Percentiles rank a stretch among this genome's conserved stretches.
Evolutionary conservation across 2,113 vertebrate genomes (phyloP).

Genomic region (Myrmecobius fasciatus): DNA sequence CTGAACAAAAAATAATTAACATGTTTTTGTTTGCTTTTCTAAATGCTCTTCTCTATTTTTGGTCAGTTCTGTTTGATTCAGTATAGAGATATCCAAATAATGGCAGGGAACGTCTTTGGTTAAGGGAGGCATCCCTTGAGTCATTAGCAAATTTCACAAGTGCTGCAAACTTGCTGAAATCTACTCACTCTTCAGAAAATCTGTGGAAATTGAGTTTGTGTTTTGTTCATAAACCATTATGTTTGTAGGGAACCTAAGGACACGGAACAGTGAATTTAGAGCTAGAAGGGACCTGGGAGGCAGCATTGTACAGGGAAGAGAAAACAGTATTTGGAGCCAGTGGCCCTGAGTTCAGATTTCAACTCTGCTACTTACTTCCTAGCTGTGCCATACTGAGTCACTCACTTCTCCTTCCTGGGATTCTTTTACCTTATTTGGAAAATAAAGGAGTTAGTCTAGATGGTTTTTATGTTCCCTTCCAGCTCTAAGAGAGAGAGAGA

Average conservation of each 20-base stretch:
- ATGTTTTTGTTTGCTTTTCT: not conserved
- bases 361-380: not conserved
- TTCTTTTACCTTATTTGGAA: not conserved
- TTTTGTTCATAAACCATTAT: not conserved
- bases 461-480: not conserved
- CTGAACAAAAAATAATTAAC: not conserved
- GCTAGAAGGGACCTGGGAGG: not conserved
- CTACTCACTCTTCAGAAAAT: not conserved
- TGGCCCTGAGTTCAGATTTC: not conserved
- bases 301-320: not conserved
- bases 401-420: not conserved
- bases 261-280: not conserved
- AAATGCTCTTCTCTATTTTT: not conserved
- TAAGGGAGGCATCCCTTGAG: not conserved
- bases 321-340: not conserved
- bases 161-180: not conserved
- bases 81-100: not conserved
- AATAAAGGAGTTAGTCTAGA: not conserved
- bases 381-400: not conserved
- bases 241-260: not conserved
- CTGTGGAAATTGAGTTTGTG: not conserved
- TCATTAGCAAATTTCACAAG: slow-evolving; percentile 34
- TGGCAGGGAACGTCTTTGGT: not conserved
- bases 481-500: no score
- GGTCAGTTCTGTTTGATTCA: not conserved